Conservation (phyloP, 2,888 invertebrate species). For the Lycaena phlaeas region DNA sequence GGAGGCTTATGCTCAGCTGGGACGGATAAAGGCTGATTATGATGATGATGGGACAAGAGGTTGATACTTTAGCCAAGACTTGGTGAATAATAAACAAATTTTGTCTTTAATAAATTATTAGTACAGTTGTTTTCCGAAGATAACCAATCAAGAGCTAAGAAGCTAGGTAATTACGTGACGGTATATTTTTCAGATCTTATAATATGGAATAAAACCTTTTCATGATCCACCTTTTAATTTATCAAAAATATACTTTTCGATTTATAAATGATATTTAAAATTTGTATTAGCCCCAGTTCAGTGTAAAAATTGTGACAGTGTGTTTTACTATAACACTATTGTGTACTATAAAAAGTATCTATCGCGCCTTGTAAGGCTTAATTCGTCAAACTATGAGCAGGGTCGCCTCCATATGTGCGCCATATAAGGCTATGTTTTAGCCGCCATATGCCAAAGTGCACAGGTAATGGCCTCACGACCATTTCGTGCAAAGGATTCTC, state of each 20-base stretch:
- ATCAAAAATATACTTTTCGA: conserved; percentile 3
- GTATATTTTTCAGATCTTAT: too few relatives aligned
- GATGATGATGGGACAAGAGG: too few relatives aligned
- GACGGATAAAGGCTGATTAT: too few relatives aligned
- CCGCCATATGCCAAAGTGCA: conserved; percentile 50
- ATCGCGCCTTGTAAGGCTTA: conserved; percentile 33
- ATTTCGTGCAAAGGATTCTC: conserved; percentile 14
- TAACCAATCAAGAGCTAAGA: too few relatives aligned
- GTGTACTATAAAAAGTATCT: conserved; percentile 27
- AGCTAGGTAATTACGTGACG: too few relatives aligned
- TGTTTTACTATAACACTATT: conserved; percentile 19
- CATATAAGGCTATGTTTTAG: conserved; percentile 54
- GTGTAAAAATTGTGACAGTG: conserved; percentile 8
- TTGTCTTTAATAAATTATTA: too few relatives aligned
- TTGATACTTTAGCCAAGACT: too few relatives aligned
- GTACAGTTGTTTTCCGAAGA: too few relatives aligned
- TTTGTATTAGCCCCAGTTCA: conserved; percentile 7
- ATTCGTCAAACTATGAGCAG: conserved; percentile 38
- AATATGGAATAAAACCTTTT: too few relatives aligned
- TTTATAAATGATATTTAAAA: not conserved
- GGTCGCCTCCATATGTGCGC: conserved; percentile 41
- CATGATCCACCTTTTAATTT: not conserved
- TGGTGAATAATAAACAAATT: too few relatives aligned
- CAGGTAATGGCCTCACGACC: conserved; percentile 13
- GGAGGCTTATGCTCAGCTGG: too few relatives aligned